Percentiles rank a stretch among this genome's conserved stretches.
These are phyloP conservation scores for Nanger granti DNA, from an alignment of 2,113 vertebrate genomes.

Conservation along the genomic window DNA sequence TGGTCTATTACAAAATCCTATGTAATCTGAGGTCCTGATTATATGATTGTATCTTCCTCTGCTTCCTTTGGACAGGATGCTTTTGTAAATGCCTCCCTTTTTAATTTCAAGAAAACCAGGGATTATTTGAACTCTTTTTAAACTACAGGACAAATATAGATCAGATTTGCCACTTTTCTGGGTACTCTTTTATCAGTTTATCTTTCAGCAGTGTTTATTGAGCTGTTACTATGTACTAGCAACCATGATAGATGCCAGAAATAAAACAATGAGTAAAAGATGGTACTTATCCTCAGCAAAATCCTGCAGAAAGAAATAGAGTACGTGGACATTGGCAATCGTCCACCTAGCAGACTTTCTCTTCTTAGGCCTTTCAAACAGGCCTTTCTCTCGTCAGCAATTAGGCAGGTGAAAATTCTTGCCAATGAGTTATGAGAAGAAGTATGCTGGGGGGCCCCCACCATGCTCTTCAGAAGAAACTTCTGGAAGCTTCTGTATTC, in stretches of 20 bases:
- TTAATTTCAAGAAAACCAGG: background rate
- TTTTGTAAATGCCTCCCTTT: background rate
- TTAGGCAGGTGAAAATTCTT: background rate
- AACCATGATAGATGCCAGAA: background rate
- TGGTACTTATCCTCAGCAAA: background rate
- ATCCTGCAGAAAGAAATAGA: background rate
- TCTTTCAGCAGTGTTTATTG: background rate
- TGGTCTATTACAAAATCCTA: constrained; percentile 46
- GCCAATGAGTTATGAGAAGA: background rate
- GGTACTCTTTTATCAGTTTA: background rate
- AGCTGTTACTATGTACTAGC: background rate
- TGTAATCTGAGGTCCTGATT: constrained; percentile 12
- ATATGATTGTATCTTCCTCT: constrained; percentile 7
- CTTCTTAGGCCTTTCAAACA: background rate
- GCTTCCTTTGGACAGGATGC: background rate
- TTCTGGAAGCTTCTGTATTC: background rate
- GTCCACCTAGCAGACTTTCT: background rate
- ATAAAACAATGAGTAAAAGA: background rate
- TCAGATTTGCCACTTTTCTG: background rate
- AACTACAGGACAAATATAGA: background rate
- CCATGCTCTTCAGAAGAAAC: background rate
- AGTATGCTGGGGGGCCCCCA: background rate
- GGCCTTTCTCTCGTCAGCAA: background rate
- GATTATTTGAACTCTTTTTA: background rate
- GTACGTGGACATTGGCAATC: background rate